Evolutionary conservation across 2,113 vertebrate genomes (phyloP).

Genomic region (Vimba vimba): DNA sequence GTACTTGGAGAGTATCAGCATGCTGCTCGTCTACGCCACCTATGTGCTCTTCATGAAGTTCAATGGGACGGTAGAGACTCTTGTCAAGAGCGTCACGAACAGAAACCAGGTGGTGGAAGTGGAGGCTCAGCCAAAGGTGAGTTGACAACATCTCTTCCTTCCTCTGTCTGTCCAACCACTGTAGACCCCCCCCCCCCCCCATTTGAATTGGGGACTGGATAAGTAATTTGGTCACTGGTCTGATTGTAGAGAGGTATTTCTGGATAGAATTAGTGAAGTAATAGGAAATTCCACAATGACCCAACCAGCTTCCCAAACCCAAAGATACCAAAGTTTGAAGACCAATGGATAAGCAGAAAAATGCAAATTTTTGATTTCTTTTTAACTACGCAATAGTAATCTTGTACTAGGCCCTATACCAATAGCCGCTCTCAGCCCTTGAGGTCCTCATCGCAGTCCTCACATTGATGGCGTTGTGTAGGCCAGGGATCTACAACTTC

Average conservation of each 20-base stretch:
- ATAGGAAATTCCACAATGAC: neutral
- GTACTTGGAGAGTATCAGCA: slow-evolving; percentile 89
- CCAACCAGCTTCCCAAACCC: neutral
- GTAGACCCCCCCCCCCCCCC: neutral
- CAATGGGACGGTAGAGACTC: slow-evolving; percentile 87
- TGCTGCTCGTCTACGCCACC: slow-evolving; percentile 84
- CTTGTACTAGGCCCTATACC: too few species aligned
- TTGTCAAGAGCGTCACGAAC: slow-evolving; percentile 85
- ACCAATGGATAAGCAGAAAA: neutral
- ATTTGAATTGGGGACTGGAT: neutral
- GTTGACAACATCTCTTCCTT: slow-evolving; percentile 62
- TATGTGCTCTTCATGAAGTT: slow-evolving; percentile 99
- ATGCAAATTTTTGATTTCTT: neutral
- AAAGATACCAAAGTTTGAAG: neutral
- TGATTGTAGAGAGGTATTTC: neutral
- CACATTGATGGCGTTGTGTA: too few species aligned
- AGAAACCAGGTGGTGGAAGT: slow-evolving; percentile 96
- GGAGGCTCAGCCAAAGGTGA: slow-evolving; percentile 91
- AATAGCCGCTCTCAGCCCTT: too few species aligned
- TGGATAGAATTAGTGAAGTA: neutral
- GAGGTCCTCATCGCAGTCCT: too few species aligned
- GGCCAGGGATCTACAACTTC: neutral
- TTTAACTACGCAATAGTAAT: neutral
- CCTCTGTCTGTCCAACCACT: slow-evolving; percentile 36
- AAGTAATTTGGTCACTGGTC: neutral